Base-by-base conservation (phyloP, 1,140 invertebrate genomes). In the Melitaea cinxia region DNA sequence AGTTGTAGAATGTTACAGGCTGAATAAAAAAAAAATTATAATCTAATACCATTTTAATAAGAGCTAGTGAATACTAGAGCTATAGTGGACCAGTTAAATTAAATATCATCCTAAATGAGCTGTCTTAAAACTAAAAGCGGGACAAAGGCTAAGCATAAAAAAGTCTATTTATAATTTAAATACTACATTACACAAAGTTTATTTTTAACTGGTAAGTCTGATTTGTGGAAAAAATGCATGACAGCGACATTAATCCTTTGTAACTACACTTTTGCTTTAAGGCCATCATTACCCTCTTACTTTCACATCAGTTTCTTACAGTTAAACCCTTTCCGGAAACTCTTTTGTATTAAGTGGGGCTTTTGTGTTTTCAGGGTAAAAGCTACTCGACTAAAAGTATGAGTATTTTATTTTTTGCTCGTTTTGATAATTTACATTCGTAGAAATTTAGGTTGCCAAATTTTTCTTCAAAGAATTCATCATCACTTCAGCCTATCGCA, bases 241-340 rank as follows among this genome's bases (percentile, higher is more conserved):
- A 42, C 15, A 42, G 37, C 37, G 37, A 42, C 37, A 15, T 42
- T 42, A 14, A n/a, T 9, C 37, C 37, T 42, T 42, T 42, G 37
- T 42, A n/a, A 37, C 30, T 10, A 37, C 15, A 17, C 37, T 0
- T 9, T 42, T 42, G 3, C 17, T 42, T 42, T 17, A 42, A 42
- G 37, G 37, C 14, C 37, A 15, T 42, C 37, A 42, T 42, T 42
- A 42, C 17, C 37, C 14, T 42, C 37, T 42, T 42, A 42, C 37
- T 42, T 42, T 42, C 37, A 42, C 37, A 15, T 42, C 37, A 42
- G 37, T 17, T 19, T 42, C 37, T 42, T 42, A 42, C 15, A 42
- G 37, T 9, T 42, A 17, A 42, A 42, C 37, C 37, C 37, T 42
- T 42, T 7, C 37, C 37, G 37, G 37, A 15, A 42, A 14, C 35